Evolutionary conservation across 2,888 invertebrate species (phyloP).

Genomic region (Thymelicus lineola): DNA sequence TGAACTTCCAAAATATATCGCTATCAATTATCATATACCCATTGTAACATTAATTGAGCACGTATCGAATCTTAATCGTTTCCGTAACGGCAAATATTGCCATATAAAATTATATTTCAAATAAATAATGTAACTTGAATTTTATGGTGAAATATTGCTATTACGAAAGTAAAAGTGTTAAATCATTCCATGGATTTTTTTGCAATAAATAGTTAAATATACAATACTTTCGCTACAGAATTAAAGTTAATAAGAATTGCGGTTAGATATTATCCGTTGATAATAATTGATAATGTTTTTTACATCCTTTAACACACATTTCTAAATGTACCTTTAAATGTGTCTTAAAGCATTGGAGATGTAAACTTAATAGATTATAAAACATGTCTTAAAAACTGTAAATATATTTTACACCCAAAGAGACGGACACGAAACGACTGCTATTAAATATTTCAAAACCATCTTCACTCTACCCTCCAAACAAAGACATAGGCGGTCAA

Average conservation of each 20-base stretch:
- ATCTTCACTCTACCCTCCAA: conserved; percentile 1
- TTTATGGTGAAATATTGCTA: conserved; percentile 9
- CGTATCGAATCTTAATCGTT: conserved; percentile 23
- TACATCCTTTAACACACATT: too few species aligned
- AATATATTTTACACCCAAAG: background rate
- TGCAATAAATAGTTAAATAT: too few species aligned
- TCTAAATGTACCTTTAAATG: too few species aligned
- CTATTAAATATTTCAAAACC: background rate
- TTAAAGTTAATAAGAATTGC: background rate
- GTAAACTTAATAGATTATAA: too few species aligned
- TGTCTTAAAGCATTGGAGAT: too few species aligned
- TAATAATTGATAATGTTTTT: too few species aligned
- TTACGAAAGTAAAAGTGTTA: conserved; percentile 17
- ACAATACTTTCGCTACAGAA: too few species aligned
- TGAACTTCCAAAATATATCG: conserved; percentile 1
- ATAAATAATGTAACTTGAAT: conserved; percentile 2
- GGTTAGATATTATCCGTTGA: too few species aligned
- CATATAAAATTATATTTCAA: conserved; percentile 8
- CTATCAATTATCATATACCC: background rate
- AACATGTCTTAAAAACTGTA: background rate
- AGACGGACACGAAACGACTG: background rate
- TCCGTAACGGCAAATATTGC: conserved; percentile 16
- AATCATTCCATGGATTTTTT: background rate
- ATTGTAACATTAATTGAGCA: conserved; percentile 12
- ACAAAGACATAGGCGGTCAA: conserved; percentile 16